These are phyloP conservation scores for Proctacanthus coquilletti DNA, from an alignment of 1,140 invertebrate genomes.

Conservation along the genomic window DNA sequence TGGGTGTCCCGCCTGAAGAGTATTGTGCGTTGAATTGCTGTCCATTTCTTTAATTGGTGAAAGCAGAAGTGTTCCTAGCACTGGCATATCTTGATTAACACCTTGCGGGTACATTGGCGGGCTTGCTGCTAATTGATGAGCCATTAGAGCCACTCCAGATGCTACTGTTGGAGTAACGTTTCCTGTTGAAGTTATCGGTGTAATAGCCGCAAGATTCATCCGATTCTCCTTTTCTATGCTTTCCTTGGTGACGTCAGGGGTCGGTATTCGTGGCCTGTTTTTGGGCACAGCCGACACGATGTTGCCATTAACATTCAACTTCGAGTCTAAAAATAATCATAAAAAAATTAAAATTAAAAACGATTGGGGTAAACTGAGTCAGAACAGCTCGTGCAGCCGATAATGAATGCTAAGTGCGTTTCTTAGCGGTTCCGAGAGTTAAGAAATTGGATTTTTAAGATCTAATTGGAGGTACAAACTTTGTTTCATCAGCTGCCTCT, in stretches of 20 bases:
- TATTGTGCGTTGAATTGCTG: constrained; percentile 48
- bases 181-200: constrained; percentile 5
- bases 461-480: constrained; percentile 28
- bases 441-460: neutral
- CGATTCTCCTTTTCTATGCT: constrained; percentile 50
- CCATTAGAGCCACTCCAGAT: constrained; percentile 24
- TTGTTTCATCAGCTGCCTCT: constrained; percentile 45
- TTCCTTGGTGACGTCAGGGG: constrained; percentile 70
- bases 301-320: constrained; percentile 44
- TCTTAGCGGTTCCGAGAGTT: no score
- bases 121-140: constrained; percentile 33
- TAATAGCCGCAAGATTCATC: constrained; percentile 31
- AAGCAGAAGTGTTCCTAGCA: constrained; percentile 54
- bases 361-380: no score
- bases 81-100: constrained; percentile 45
- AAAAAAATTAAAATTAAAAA: constrained; percentile 1
- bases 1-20: constrained; percentile 41
- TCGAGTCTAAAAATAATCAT: constrained; percentile 16
- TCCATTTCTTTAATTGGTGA: constrained; percentile 65
- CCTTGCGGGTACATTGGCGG: constrained; percentile 41
- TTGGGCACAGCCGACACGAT: constrained; percentile 48
- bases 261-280: constrained; percentile 67
- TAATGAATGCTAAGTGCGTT: no score
- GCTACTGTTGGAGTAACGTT: constrained; percentile 10
- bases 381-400: no score